A percentile compares a stretch with the other conserved stretches of the same genome.
These are phyloP conservation scores for Crenichthys baileyi DNA, from an alignment of 2,797 vertebrate species.

Conservation along the genomic window DNA sequence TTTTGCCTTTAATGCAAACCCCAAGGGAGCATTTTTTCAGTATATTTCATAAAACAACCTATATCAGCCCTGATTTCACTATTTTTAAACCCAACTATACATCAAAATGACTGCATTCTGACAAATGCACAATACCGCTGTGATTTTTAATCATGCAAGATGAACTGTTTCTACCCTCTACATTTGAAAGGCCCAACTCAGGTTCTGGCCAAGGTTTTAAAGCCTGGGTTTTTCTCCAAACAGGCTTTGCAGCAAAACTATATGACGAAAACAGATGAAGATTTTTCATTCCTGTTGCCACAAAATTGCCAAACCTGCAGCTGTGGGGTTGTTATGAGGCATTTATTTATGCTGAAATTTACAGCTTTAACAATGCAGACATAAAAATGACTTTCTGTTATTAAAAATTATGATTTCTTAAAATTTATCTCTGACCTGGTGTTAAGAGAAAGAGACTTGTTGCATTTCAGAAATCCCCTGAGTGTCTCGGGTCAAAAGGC, in stretches of 20 bases:
- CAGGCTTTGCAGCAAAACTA: not conserved
- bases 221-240: not conserved
- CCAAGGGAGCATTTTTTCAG: slow-evolving; percentile 33
- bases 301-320: not conserved
- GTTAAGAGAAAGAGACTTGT: not conserved
- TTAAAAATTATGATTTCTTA: not conserved
- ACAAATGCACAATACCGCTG: slow-evolving; percentile 29
- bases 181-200: not conserved
- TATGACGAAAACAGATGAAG: not conserved
- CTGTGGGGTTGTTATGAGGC: not conserved
- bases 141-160: slow-evolving; percentile 22
- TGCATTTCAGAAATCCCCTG: not conserved
- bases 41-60: slow-evolving; percentile 42
- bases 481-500: not conserved
- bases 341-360: slow-evolving; percentile 8
- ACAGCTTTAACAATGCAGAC: not conserved
- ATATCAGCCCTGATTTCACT: slow-evolving; percentile 34
- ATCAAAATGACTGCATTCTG: slow-evolving; percentile 52
- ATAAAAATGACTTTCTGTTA: not conserved
- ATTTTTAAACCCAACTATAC: slow-evolving; percentile 27
- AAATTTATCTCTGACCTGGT: slow-evolving; percentile 4
- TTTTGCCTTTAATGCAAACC: slow-evolving; percentile 51
- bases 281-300: not conserved
- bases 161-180: slow-evolving; percentile 31
- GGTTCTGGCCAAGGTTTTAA: not conserved